phyloP scores from a whole-genome alignment of 2,113 vertebrate genomes.

The cattle (Bos taurus) region ARS-UCD2.0 NC_037348.1:5387501-5388000 shows the following conservation, averaged over 20 bases:
- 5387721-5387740: background rate
- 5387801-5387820: background rate
- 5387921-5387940: background rate
- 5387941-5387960: background rate
- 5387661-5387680: background rate
- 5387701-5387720: background rate
- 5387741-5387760: background rate
- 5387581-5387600: background rate
- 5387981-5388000: background rate
- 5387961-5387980: background rate
- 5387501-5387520: background rate
- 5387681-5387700: background rate
- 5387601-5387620: background rate
- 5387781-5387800: background rate
- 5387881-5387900: background rate
- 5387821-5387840: background rate
- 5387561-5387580: fast-evolving
- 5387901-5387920: background rate
- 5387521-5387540: background rate
- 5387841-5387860: background rate
- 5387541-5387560: fast-evolving
- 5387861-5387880: background rate
- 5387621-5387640: background rate
- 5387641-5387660: fast-evolving
- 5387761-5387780: background rate